Conservation (phyloP, 2,797 vertebrate genomes). For the Falco columbarius region DNA sequence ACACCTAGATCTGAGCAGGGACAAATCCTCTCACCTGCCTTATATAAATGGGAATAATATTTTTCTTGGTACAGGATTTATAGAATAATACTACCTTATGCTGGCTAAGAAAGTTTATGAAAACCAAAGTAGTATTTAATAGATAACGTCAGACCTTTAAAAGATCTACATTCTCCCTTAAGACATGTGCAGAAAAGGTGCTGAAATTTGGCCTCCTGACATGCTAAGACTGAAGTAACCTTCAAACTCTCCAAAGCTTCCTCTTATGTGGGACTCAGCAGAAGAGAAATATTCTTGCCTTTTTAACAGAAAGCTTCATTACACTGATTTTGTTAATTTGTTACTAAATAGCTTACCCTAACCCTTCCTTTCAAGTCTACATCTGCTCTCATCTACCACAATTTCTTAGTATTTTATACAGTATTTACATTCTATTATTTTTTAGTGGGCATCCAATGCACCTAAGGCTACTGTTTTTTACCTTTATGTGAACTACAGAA, state of each 20-base stretch:
- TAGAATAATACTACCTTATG: background rate
- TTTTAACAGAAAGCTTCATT: background rate
- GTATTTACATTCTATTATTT: background rate
- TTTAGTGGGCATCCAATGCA: background rate
- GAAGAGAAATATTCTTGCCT: background rate
- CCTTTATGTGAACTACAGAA: background rate
- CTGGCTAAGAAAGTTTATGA: background rate
- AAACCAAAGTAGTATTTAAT: background rate
- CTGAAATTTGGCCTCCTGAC: background rate
- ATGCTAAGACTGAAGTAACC: background rate
- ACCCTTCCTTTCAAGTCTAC: background rate
- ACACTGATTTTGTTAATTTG: background rate
- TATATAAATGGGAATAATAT: background rate
- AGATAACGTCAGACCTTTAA: background rate
- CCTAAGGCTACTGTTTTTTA: background rate
- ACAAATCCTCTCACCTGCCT: background rate
- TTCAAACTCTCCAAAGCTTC: background rate
- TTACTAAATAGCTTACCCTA: background rate
- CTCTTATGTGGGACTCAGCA: background rate
- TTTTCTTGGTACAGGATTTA: background rate
- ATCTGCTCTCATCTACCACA: background rate
- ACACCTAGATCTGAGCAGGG: background rate
- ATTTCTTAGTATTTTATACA: constrained; percentile 37
- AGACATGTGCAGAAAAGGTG: background rate
- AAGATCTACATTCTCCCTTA: background rate